Evolutionary conservation across 2,797 vertebrate genomes (phyloP).

Genomic region (Fistularia commersonii): DNA sequence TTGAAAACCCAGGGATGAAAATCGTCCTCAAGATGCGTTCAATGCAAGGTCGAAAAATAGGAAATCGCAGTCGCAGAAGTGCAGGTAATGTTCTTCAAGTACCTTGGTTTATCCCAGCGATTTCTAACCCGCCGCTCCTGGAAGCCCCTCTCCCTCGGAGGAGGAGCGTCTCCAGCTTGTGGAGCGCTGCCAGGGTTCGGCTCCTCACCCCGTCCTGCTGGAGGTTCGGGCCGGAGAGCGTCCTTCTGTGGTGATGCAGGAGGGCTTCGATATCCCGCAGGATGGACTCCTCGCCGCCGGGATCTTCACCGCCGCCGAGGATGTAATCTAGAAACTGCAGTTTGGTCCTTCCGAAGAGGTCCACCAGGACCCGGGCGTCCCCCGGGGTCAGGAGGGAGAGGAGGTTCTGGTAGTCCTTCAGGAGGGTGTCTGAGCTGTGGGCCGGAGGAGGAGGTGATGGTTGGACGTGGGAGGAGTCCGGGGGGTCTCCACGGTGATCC

Average conservation of each 20-base stretch:
- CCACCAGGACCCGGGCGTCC: slow-evolving; percentile 36
- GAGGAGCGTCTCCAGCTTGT: slow-evolving; percentile 71
- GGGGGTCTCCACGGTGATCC: neutral
- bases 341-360: slow-evolving; percentile 64
- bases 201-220: slow-evolving; percentile 47
- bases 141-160: slow-evolving; percentile 60
- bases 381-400: slow-evolving; percentile 42
- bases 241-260: slow-evolving; percentile 56
- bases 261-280: slow-evolving; percentile 63
- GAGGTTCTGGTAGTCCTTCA: slow-evolving; percentile 55
- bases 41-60: neutral
- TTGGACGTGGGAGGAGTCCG: neutral
- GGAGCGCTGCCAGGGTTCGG: slow-evolving; percentile 43
- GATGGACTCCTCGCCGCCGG: slow-evolving; percentile 50
- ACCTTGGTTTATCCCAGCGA: slow-evolving; percentile 64
- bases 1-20: no score
- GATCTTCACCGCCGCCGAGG: slow-evolving; percentile 39
- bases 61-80: slow-evolving; percentile 3
- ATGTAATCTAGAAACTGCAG: slow-evolving; percentile 69
- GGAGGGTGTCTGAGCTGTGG: slow-evolving; percentile 18
- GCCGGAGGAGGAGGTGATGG: slow-evolving; percentile 7
- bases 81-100: slow-evolving; percentile 24
- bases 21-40: no score
- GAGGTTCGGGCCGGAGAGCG: slow-evolving; percentile 14
- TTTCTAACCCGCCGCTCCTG: slow-evolving; percentile 45